phyloP scores from a whole-genome alignment of 2,113 vertebrate genomes.

The Cyprinodon variegatus region DNA sequence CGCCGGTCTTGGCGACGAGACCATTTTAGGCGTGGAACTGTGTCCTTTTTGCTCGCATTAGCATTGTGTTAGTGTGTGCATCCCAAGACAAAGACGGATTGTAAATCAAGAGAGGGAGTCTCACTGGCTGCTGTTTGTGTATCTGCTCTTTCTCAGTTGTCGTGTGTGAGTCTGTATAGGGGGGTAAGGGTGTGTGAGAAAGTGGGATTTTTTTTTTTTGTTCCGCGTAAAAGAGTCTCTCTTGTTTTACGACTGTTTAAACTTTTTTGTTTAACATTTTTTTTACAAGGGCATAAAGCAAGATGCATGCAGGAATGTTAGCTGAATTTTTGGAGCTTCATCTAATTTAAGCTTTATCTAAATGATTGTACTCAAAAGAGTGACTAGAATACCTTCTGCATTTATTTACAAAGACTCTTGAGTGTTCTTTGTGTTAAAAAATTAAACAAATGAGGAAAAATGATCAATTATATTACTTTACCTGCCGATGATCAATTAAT shows the following conservation, averaged over 20 bases:
- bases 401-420: no score
- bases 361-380: no score
- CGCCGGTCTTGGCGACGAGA: constrained; percentile 56
- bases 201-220: constrained; percentile 8
- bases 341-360: no score
- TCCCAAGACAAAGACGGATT: constrained; percentile 65
- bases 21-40: constrained; percentile 69
- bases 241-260: constrained; percentile 31
- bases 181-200: constrained; percentile 15
- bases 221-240: constrained; percentile 45
- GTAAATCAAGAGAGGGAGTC: constrained; percentile 63
- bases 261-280: constrained; percentile 42
- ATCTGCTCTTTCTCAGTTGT: constrained; percentile 70
- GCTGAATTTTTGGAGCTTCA: background rate
- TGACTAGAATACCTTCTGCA: no score
- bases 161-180: constrained; percentile 24
- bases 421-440: no score
- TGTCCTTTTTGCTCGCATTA: constrained; percentile 55
- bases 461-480: no score
- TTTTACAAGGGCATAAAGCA: constrained; percentile 1
- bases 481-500: no score
- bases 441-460: no score
- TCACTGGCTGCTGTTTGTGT: constrained; percentile 56
- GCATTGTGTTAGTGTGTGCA: constrained; percentile 46
- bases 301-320: constrained; percentile 2